Percentiles rank a stretch among this genome's conserved stretches.
These are phyloP conservation scores for Protonibea diacanthus DNA, from an alignment of 2,797 vertebrate genomes.

Conservation along the genomic window DNA sequence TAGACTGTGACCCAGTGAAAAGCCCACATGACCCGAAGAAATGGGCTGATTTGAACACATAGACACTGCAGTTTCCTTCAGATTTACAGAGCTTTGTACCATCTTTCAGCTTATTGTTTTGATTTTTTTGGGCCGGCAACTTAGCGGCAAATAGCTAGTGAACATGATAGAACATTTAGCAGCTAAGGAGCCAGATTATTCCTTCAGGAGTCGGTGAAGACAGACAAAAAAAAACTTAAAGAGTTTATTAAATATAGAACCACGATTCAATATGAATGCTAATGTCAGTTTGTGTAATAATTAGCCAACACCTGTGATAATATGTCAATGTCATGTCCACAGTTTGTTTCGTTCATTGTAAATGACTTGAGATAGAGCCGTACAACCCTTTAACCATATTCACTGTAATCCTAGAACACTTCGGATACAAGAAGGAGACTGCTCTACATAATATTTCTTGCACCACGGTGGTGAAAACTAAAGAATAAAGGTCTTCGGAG, in stretches of 20 bases:
- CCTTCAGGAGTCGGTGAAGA: no score
- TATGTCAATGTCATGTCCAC: not conserved
- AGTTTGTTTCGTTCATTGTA: not conserved
- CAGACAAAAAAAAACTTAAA: not conserved
- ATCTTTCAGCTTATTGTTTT: not conserved
- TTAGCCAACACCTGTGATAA: not conserved
- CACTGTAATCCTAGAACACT: not conserved
- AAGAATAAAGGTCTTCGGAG: constrained; percentile 25
- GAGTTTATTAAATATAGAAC: not conserved
- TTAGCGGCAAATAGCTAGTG: not conserved
- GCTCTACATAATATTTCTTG: constrained; percentile 6
- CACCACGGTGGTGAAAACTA: constrained; percentile 1
- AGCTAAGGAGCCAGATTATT: not conserved
- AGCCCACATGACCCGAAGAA: not conserved
- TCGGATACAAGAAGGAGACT: not conserved
- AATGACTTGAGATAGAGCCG: not conserved
- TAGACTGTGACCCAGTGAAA: not conserved
- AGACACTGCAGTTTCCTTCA: not conserved
- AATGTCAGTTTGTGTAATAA: not conserved
- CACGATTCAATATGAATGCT: not conserved
- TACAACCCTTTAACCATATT: not conserved
- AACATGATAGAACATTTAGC: not conserved
- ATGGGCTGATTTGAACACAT: not conserved
- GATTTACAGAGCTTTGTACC: not conserved
- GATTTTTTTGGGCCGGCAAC: not conserved